These are phyloP conservation scores for Thymelicus lineola DNA, from an alignment of 2,888 invertebrate species.

Conservation along the genomic window DNA sequence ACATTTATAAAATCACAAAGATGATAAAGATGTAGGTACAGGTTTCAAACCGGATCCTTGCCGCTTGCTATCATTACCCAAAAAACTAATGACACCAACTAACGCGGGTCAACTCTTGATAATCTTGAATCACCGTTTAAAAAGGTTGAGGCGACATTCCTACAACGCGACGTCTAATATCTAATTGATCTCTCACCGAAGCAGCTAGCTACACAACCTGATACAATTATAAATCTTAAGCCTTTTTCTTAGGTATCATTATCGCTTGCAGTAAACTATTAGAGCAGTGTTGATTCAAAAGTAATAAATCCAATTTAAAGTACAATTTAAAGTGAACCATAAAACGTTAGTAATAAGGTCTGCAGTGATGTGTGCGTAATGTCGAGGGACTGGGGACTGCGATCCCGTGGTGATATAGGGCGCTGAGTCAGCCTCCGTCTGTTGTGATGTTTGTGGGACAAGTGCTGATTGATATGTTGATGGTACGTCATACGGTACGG, in stretches of 20 bases:
- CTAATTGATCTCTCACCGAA: constrained; percentile 27
- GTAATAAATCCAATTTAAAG: constrained; percentile 21
- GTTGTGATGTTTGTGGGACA: constrained; percentile 7
- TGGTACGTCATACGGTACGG: neutral
- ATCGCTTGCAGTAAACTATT: neutral
- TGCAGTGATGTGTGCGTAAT: constrained; percentile 11
- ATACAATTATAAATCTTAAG: neutral
- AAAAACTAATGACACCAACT: constrained; percentile 11
- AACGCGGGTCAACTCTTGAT: constrained; percentile 17
- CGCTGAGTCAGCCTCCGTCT: constrained; percentile 40
- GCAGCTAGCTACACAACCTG: neutral
- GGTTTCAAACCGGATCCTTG: neutral
- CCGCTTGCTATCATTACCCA: neutral
- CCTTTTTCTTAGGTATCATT: neutral
- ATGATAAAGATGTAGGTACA: too few species aligned
- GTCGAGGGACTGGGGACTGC: constrained; percentile 45
- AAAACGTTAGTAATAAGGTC: constrained; percentile 15
- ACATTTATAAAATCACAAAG: too few species aligned
- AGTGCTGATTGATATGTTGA: constrained; percentile 23
- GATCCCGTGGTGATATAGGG: constrained; percentile 46
- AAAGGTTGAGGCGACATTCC: constrained; percentile 36
- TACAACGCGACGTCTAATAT: constrained; percentile 23
- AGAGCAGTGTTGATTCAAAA: neutral
- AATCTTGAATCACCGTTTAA: constrained; percentile 33
- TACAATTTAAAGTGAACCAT: constrained; percentile 8